These are phyloP conservation scores for Cryptocephalus moraei DNA, from an alignment of 2,888 invertebrate genomes.

Conservation along the genomic window DNA sequence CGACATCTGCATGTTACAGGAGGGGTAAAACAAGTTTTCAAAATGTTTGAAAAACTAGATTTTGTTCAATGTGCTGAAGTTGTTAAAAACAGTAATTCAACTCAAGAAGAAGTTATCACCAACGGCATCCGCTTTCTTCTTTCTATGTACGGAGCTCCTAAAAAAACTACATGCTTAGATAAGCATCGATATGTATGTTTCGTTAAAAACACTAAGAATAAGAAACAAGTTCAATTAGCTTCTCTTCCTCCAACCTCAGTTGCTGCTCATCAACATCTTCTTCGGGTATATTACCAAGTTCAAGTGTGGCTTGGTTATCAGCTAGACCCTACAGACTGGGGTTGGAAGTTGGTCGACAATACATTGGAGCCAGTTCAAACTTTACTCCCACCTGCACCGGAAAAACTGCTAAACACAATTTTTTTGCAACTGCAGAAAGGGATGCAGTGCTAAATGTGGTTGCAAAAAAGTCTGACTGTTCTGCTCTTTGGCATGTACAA, in stretches of 20 bases:
- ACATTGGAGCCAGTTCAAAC: too few relatives aligned
- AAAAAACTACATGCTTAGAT: too few relatives aligned
- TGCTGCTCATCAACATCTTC: too few relatives aligned
- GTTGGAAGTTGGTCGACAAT: too few relatives aligned
- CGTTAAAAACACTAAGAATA: too few relatives aligned
- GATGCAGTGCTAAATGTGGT: not conserved
- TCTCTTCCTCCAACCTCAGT: too few relatives aligned
- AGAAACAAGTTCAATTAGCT: too few relatives aligned
- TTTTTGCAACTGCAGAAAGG: not conserved
- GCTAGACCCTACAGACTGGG: not conserved
- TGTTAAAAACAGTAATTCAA: conserved; percentile 6
- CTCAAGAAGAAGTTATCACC: too few relatives aligned
- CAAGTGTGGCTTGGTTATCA: conserved; percentile 2
- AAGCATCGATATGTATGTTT: conserved; percentile 15
- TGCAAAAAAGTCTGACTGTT: not conserved
- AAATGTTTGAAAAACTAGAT: too few relatives aligned
- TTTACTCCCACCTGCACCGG: too few relatives aligned
- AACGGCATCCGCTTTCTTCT: conserved; percentile 12
- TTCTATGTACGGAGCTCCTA: conserved; percentile 12
- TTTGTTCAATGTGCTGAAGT: conserved; percentile 5
- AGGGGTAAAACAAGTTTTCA: conserved; percentile 1
- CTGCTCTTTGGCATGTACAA: not conserved
- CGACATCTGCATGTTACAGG: too few relatives aligned
- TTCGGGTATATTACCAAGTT: too few relatives aligned
- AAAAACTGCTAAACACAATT: not conserved